Evolutionary conservation across 1,140 invertebrate species (phyloP).

Genomic region (Dendroctonus valens): DNA sequence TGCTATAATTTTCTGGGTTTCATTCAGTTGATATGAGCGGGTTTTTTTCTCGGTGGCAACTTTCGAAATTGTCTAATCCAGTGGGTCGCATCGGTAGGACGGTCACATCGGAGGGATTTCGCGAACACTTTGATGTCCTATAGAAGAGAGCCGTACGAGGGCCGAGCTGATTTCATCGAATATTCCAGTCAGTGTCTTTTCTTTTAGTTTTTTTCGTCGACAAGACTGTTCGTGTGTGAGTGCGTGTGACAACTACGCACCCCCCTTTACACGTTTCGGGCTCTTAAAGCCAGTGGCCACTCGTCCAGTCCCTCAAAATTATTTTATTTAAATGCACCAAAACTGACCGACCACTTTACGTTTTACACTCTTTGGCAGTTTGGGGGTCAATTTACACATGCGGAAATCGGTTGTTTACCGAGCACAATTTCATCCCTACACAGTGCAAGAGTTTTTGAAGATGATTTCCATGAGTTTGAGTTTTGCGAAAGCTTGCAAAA

Average conservation of each 20-base stretch:
- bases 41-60: too few species aligned
- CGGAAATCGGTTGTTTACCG: too few species aligned
- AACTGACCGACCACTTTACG: too few species aligned
- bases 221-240: conserved; percentile 45
- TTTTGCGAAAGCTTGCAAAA: too few species aligned
- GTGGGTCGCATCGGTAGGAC: conserved; percentile 40
- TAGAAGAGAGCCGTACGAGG: conserved; percentile 38
- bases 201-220: conserved; percentile 41
- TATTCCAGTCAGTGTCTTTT: conserved; percentile 47
- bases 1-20: too few species aligned
- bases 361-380: too few species aligned
- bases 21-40: too few species aligned
- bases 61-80: conserved; percentile 6
- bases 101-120: conserved; percentile 45
- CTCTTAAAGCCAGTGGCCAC: background rate
- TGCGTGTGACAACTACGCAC: conserved; percentile 36
- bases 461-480: too few species aligned
- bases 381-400: too few species aligned
- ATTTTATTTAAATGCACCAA: too few species aligned
- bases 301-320: background rate
- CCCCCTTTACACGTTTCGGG: conserved; percentile 20
- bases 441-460: too few species aligned
- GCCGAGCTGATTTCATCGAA: conserved; percentile 47
- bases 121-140: conserved; percentile 44
- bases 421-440: too few species aligned